Conservation (phyloP, 2,113 vertebrate genomes). For the Kryptolebias marmoratus region DNA sequence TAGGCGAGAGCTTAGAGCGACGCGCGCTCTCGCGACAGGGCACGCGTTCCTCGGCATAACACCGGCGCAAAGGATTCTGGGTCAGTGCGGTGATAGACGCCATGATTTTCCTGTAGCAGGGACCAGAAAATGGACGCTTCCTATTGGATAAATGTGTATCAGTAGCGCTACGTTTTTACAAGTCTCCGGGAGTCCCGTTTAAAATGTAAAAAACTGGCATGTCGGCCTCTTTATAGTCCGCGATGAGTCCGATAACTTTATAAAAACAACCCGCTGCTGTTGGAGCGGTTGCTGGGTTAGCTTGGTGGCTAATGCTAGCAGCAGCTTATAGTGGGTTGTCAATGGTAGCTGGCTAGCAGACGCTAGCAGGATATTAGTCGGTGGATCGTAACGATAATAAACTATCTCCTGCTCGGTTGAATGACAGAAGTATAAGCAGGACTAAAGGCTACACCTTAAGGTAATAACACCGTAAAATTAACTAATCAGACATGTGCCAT, state of each 20-base stretch:
- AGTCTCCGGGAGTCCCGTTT: rapidly evolving
- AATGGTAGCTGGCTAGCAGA: constrained; percentile 14
- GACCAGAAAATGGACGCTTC: constrained; percentile 70
- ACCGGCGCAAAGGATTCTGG: constrained; percentile 57
- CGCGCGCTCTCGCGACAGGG: too few relatives aligned
- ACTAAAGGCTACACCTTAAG: constrained; percentile 47
- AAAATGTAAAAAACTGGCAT: background rate
- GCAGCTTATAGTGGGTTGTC: background rate
- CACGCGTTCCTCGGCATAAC: background rate
- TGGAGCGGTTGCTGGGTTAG: constrained; percentile 16
- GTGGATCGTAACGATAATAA: background rate
- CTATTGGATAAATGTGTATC: background rate
- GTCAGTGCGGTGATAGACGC: constrained; percentile 44
- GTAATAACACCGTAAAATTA: constrained; percentile 13
- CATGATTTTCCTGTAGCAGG: constrained; percentile 58
- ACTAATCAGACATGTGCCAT: too few relatives aligned
- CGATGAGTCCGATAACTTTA: background rate
- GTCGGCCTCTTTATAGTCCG: background rate
- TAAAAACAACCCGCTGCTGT: background rate
- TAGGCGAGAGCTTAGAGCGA: too few relatives aligned
- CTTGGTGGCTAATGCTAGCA: constrained; percentile 5
- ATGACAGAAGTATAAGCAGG: background rate
- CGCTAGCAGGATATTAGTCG: constrained; percentile 32
- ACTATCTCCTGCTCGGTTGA: background rate
- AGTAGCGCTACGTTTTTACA: background rate